Conservation (phyloP, 2,888 invertebrate genomes). For the Amblyteles armatorius region DNA sequence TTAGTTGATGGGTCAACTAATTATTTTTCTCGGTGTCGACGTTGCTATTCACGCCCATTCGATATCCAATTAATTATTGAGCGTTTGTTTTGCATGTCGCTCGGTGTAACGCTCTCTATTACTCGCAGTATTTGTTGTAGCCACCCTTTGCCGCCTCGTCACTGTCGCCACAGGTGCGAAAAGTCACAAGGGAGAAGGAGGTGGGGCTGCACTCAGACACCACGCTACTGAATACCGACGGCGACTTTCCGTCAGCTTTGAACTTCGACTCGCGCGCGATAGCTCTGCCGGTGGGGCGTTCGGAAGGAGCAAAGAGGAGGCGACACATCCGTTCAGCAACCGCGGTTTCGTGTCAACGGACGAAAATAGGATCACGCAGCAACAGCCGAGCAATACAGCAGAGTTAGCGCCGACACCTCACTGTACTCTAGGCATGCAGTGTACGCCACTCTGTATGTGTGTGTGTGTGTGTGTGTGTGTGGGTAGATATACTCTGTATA, state of each 20-base stretch:
- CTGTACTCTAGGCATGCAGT: neutral
- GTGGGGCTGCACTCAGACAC: neutral
- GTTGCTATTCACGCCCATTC: neutral
- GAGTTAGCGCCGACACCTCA: conserved; percentile 26
- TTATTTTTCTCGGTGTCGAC: neutral
- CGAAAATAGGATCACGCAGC: conserved; percentile 23
- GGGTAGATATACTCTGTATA: neutral
- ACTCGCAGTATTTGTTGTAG: conserved; percentile 29
- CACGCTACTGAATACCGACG: neutral
- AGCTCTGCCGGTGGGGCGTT: neutral
- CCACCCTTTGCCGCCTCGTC: conserved; percentile 24
- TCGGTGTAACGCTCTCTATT: conserved; percentile 6
- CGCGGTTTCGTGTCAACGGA: conserved; percentile 27
- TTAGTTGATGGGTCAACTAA: neutral
- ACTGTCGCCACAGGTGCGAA: conserved; percentile 8
- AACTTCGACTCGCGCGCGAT: conserved; percentile 10
- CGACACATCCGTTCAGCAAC: conserved; percentile 30
- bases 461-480: no score
- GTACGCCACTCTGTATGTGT: no score
- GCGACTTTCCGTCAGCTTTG: conserved; percentile 12
- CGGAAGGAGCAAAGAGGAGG: neutral
- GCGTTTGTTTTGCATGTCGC: conserved; percentile 19
- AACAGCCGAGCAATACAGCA: neutral
- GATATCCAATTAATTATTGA: conserved; percentile 44
- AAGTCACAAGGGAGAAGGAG: neutral